A percentile compares a stretch with the other conserved stretches of the same genome.
phyloP scores from a whole-genome alignment of 2,797 vertebrate species.

The Chelon auratus region DNA sequence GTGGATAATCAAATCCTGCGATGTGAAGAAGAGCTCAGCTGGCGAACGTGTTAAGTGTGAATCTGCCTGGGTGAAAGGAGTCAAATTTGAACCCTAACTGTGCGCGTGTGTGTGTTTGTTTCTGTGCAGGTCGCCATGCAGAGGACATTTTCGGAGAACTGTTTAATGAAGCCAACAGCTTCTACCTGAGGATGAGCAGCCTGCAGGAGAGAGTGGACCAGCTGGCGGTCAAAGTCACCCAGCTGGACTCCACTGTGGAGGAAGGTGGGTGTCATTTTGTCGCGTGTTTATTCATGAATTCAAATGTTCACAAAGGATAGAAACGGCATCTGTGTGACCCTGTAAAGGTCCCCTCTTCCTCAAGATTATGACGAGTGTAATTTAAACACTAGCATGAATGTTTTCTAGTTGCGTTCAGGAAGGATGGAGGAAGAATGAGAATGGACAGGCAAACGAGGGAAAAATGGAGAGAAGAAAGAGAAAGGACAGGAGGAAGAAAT shows the following conservation, averaged over 20 bases:
- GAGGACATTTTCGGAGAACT: constrained; percentile 94
- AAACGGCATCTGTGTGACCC: background rate
- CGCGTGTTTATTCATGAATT: background rate
- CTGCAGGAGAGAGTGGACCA: constrained; percentile 93
- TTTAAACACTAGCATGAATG: background rate
- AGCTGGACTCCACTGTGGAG: constrained; percentile 93
- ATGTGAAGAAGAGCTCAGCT: constrained; percentile 19
- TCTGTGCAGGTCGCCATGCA: constrained; percentile 87
- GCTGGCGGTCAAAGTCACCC: constrained; percentile 93
- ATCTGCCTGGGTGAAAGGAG: background rate
- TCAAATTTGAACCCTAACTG: background rate
- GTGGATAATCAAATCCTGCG: background rate
- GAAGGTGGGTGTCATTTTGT: constrained; percentile 75
- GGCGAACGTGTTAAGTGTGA: background rate
- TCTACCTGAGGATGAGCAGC: constrained; percentile 93
- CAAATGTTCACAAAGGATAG: no score
- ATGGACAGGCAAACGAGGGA: no score
- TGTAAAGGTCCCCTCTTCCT: background rate
- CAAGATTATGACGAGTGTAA: background rate
- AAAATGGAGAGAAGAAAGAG: no score
- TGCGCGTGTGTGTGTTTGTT: constrained; percentile 17
- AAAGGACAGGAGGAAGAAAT: no score
- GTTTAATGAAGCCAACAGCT: constrained; percentile 93
- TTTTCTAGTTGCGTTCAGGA: no score
- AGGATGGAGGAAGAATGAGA: no score